Percentiles rank a stretch among this genome's conserved stretches.
phyloP scores from a whole-genome alignment of 2,888 invertebrate species.

The Drosophila meridiana region DNA sequence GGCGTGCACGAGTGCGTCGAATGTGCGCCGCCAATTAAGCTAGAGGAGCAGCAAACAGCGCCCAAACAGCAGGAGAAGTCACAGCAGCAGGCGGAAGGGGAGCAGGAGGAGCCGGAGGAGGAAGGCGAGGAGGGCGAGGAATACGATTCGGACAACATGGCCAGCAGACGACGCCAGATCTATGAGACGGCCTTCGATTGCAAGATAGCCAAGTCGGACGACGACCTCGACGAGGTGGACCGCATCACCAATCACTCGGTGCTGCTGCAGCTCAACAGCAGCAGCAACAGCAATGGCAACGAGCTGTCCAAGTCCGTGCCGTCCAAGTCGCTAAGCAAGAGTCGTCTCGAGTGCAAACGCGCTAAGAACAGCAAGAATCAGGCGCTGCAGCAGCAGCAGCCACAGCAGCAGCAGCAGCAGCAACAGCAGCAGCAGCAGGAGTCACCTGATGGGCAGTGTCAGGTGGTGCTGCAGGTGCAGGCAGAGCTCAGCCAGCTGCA shows the following conservation, averaged over 20 bases:
- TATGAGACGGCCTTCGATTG: slow-evolving; percentile 96
- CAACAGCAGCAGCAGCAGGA: slow-evolving; percentile 35
- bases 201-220: slow-evolving; percentile 92
- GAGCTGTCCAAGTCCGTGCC: slow-evolving; percentile 22
- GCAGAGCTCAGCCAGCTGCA: slow-evolving; percentile 88
- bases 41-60: background rate
- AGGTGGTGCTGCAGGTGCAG: slow-evolving; percentile 71
- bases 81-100: slow-evolving; percentile 12
- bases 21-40: slow-evolving; percentile 76
- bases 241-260: slow-evolving; percentile 93
- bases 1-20: slow-evolving; percentile 87
- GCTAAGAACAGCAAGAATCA: slow-evolving; percentile 84
- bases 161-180: slow-evolving; percentile 89
- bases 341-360: slow-evolving; percentile 82
- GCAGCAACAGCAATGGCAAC: slow-evolving; percentile 23
- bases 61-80: slow-evolving; percentile 12
- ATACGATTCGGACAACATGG: slow-evolving; percentile 71
- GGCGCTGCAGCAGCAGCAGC: slow-evolving; percentile 75
- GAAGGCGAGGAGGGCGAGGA: slow-evolving; percentile 27
- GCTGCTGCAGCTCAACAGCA: slow-evolving; percentile 86
- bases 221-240: slow-evolving; percentile 92
- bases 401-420: slow-evolving; percentile 31
- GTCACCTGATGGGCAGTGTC: slow-evolving; percentile 59
- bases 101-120: slow-evolving; percentile 7
- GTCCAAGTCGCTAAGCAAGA: slow-evolving; percentile 46